Conservation (phyloP, 35 echinoderm and acorn worm genomes). For the Heliocidaris tuberculata region DNA sequence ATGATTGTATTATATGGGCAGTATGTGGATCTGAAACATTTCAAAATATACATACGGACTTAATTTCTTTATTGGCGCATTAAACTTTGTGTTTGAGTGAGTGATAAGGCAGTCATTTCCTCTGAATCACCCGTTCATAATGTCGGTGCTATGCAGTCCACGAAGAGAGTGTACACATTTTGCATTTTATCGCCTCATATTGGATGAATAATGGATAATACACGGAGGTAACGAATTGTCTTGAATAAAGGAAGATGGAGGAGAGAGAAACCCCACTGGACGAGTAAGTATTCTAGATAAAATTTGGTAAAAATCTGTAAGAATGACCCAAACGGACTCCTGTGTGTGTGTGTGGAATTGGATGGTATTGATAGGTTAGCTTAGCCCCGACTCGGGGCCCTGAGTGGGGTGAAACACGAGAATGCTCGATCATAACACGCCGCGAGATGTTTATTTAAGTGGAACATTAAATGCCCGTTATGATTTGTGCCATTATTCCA, state of each 20-base stretch:
- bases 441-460: background rate
- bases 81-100: background rate
- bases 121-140: slow-evolving; percentile 69
- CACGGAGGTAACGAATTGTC: slow-evolving; percentile 40
- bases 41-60: slow-evolving; percentile 37
- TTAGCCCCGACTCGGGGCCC: slow-evolving; percentile 37
- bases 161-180: slow-evolving; percentile 44
- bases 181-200: slow-evolving; percentile 40
- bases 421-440: slow-evolving; percentile 36
- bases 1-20: background rate
- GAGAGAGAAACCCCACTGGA: slow-evolving; percentile 80
- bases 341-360: slow-evolving; percentile 40
- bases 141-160: slow-evolving; percentile 55
- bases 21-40: background rate
- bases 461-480: background rate
- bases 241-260: slow-evolving; percentile 69
- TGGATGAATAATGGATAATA: slow-evolving; percentile 64
- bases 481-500: background rate
- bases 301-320: slow-evolving; percentile 22
- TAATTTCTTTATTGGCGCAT: slow-evolving; percentile 50
- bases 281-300: slow-evolving; percentile 76
- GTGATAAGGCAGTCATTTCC: slow-evolving; percentile 69
- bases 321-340: slow-evolving; percentile 24
- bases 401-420: slow-evolving; percentile 39
- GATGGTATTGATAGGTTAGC: slow-evolving; percentile 47